phyloP scores from a whole-genome alignment of 2,797 vertebrate species.

The Pteronotus mesoamericanus region DNA sequence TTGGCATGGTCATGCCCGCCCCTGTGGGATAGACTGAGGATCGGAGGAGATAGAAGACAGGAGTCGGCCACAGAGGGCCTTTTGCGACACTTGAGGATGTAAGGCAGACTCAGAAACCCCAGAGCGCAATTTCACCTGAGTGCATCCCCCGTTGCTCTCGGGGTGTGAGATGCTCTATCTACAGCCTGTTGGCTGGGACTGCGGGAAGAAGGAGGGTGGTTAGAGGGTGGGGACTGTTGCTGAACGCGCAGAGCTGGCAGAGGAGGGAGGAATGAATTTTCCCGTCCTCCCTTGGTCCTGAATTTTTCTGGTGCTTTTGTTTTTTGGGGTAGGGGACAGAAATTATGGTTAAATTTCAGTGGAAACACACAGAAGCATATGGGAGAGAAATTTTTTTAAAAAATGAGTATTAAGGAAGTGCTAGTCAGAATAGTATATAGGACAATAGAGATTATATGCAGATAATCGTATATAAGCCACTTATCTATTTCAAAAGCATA shows the following conservation, averaged over 20 bases:
- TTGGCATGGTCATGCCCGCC: background rate
- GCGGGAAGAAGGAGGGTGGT: background rate
- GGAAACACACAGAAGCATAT: background rate
- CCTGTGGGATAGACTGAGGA: too few species aligned
- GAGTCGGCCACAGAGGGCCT: background rate
- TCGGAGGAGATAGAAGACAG: background rate
- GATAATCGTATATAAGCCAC: background rate
- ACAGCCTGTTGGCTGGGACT: background rate
- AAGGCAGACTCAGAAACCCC: background rate
- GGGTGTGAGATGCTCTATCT: background rate
- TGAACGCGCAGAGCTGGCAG: background rate
- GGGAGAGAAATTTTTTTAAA: background rate
- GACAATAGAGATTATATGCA: background rate
- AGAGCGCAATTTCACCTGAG: background rate
- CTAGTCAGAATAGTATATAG: background rate
- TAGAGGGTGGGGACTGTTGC: background rate
- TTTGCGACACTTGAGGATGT: background rate
- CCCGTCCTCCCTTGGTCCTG: background rate
- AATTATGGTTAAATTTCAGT: conserved; percentile 26
- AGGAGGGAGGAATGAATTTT: background rate
- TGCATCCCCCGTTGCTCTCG: background rate
- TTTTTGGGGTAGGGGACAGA: background rate
- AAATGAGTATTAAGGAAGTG: background rate
- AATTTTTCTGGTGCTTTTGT: background rate
- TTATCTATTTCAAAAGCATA: background rate